Evolutionary conservation across 1,140 invertebrate species (phyloP).

Genomic region (Bombyx mori): DNA sequence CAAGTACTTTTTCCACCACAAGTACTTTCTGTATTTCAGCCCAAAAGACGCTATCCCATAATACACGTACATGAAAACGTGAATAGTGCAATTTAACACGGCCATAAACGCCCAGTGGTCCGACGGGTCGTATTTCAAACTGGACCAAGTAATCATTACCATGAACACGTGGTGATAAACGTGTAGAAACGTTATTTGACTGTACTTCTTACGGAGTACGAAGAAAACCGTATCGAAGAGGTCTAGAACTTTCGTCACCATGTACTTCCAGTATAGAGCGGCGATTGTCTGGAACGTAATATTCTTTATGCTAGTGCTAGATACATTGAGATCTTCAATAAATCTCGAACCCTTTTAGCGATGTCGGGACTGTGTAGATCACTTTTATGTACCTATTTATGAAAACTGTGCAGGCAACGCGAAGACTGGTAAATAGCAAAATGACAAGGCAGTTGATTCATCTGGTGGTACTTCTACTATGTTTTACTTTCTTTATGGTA

Average conservation of each 20-base stretch:
- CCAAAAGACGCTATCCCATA: conserved; percentile 91
- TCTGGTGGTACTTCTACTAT: too few relatives aligned
- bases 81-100: conserved; percentile 92
- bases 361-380: too few relatives aligned
- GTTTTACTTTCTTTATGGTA: too few relatives aligned
- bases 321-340: not conserved
- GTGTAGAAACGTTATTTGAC: conserved; percentile 90
- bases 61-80: conserved; percentile 91
- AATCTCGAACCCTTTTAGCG: not conserved
- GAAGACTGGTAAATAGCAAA: too few relatives aligned
- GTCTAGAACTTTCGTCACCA: conserved; percentile 28
- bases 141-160: conserved; percentile 92
- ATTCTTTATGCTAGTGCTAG: not conserved
- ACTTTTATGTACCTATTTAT: not conserved
- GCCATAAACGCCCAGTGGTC: conserved; percentile 87
- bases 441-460: too few relatives aligned
- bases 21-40: conserved; percentile 86
- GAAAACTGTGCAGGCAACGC: too few relatives aligned
- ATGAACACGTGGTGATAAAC: conserved; percentile 95
- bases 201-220: conserved; percentile 89
- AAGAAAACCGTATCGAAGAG: conserved; percentile 88
- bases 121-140: conserved; percentile 52
- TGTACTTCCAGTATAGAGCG: conserved; percentile 32
- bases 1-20: conserved; percentile 96
- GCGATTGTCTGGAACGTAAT: conserved; percentile 28